These are phyloP conservation scores for Ciconia boyciana DNA, from an alignment of 2,113 vertebrate genomes.

Conservation along the genomic window DNA sequence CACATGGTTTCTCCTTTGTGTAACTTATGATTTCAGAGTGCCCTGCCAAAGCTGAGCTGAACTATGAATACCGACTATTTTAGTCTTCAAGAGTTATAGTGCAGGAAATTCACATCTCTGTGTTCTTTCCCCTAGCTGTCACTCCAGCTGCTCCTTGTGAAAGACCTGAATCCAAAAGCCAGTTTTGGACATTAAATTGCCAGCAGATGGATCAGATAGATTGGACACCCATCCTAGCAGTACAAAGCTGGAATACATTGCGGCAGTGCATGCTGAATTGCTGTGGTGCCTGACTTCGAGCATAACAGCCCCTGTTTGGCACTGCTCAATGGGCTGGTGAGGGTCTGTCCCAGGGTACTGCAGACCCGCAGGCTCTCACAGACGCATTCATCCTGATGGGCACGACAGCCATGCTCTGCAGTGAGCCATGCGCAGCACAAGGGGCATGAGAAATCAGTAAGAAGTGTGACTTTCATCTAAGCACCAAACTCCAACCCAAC, in stretches of 20 bases:
- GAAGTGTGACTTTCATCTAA: not conserved
- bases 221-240: not conserved
- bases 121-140: constrained; percentile 30
- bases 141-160: constrained; percentile 24
- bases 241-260: not conserved
- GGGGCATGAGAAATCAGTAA: not conserved
- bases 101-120: constrained; percentile 39
- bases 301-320: not conserved
- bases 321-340: not conserved
- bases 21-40: constrained; percentile 33
- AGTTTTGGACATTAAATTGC: constrained; percentile 56
- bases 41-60: constrained; percentile 43
- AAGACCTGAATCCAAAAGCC: constrained; percentile 53
- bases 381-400: accelerated
- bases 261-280: not conserved
- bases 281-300: not conserved
- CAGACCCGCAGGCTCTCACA: not conserved
- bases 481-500: not conserved
- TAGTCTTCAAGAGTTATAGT: constrained; percentile 28
- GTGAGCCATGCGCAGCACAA: not conserved
- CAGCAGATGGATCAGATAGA: constrained; percentile 36
- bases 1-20: constrained; percentile 24
- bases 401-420: accelerated
- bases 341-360: not conserved
- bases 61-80: constrained; percentile 58